These are phyloP conservation scores for Antheraea pernyi DNA, from an alignment of 1,140 invertebrate species.

Conservation along the genomic window DNA sequence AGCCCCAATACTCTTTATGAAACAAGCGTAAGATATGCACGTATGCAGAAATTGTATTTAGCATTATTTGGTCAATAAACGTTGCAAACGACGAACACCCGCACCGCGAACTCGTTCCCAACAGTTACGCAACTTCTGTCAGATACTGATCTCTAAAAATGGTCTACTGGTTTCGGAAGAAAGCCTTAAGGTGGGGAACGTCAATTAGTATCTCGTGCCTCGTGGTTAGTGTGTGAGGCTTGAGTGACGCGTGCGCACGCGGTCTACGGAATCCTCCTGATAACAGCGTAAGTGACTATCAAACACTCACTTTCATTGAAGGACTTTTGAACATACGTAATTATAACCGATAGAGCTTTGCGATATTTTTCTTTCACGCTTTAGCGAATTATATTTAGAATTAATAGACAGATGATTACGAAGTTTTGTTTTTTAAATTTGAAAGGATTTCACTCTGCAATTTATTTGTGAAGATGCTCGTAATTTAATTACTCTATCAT, in stretches of 20 bases:
- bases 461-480: too few species aligned
- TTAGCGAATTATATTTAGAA: not conserved
- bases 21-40: not conserved
- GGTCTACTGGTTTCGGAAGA: conserved; percentile 30
- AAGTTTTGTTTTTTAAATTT: not conserved
- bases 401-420: not conserved
- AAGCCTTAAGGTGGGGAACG: conserved; percentile 38
- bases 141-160: conserved; percentile 23
- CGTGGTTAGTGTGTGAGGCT: conserved; percentile 43
- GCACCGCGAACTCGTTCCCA: not conserved
- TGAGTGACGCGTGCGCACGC: conserved; percentile 37
- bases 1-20: not conserved
- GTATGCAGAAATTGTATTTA: not conserved
- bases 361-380: conserved; percentile 3
- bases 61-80: not conserved
- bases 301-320: conserved; percentile 5
- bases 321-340: not conserved
- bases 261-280: not conserved
- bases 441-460: not conserved
- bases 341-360: not conserved
- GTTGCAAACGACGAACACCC: not conserved
- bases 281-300: conserved; percentile 9
- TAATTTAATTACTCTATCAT: too few species aligned
- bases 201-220: conserved; percentile 24
- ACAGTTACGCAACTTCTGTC: conserved; percentile 20